phyloP scores from a whole-genome alignment of 2,797 vertebrate species.

The Catostomus latipinnis region DNA sequence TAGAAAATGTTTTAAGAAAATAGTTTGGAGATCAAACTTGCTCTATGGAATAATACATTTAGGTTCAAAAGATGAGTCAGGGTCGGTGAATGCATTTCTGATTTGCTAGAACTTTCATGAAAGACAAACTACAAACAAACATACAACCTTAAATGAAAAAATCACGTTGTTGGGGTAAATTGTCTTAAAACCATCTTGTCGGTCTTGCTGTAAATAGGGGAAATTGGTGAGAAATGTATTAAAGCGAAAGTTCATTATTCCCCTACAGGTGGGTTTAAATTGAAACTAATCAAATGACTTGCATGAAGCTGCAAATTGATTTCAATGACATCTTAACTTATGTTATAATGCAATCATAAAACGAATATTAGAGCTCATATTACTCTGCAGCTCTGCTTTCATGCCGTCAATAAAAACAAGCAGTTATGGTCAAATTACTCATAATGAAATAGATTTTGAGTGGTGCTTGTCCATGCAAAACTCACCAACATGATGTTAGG shows the following conservation, averaged over 20 bases:
- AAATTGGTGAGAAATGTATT: not conserved
- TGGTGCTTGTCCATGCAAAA: too few species aligned
- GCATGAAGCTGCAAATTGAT: constrained; percentile 33
- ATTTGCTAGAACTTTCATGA: not conserved
- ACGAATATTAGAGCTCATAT: constrained; percentile 15
- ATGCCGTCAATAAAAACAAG: constrained; percentile 10
- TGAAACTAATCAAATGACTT: constrained; percentile 28
- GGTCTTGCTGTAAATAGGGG: constrained; percentile 28
- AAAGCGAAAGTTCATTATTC: constrained; percentile 28
- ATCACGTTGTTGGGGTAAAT: not conserved
- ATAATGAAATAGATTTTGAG: too few species aligned
- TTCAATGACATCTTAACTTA: constrained; percentile 32
- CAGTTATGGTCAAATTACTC: not conserved
- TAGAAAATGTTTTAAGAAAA: not conserved
- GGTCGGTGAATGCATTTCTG: not conserved
- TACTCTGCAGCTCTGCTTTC: not conserved
- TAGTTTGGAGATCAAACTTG: not conserved
- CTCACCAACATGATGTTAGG: too few species aligned
- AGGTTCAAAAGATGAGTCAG: not conserved
- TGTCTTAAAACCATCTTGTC: constrained; percentile 24
- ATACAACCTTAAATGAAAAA: not conserved
- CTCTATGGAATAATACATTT: not conserved
- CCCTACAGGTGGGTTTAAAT: constrained; percentile 40
- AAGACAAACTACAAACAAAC: not conserved
- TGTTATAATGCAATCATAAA: constrained; percentile 6